These are phyloP conservation scores for Pristionchus maxplancki DNA, from an alignment of 2,888 invertebrate genomes.

Conservation along the genomic window DNA sequence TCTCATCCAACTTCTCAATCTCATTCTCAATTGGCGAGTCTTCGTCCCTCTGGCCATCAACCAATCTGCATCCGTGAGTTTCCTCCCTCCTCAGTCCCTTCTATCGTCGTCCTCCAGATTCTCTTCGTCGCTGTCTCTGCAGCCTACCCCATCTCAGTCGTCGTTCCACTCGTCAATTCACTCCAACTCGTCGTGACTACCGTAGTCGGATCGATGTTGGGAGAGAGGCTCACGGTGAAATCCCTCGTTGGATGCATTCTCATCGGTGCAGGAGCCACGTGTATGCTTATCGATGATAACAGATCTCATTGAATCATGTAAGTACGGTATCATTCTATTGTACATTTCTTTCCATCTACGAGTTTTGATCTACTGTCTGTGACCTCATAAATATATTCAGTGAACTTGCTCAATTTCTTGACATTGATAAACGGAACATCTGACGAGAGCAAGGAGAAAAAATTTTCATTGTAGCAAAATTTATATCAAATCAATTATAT, in stretches of 20 bases:
- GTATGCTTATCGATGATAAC: constrained; percentile 38
- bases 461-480: too few relatives aligned
- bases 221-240: constrained; percentile 12
- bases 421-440: too few relatives aligned
- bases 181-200: constrained; percentile 55
- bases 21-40: constrained; percentile 56
- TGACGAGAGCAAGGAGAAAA: too few relatives aligned
- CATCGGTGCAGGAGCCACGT: constrained; percentile 21
- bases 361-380: background rate
- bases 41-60: constrained; percentile 58
- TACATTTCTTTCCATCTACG: background rate
- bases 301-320: background rate
- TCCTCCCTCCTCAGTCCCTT: background rate
- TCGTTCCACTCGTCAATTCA: constrained; percentile 56
- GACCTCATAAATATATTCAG: background rate
- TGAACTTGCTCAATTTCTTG: too few relatives aligned
- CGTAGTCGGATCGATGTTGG: constrained; percentile 52
- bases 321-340: background rate
- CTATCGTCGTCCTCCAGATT: constrained; percentile 46
- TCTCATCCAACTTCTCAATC: constrained; percentile 49
- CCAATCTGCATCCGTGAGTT: constrained; percentile 56
- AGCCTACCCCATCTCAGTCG: constrained; percentile 53
- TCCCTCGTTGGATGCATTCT: constrained; percentile 18
- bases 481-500: too few relatives aligned
- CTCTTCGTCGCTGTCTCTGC: constrained; percentile 54